Evolutionary conservation across 2,113 vertebrate genomes (phyloP), one percentile per base, ranked within the genome.

Genomic region (Sterrhoptilus dennistouni): DNA sequence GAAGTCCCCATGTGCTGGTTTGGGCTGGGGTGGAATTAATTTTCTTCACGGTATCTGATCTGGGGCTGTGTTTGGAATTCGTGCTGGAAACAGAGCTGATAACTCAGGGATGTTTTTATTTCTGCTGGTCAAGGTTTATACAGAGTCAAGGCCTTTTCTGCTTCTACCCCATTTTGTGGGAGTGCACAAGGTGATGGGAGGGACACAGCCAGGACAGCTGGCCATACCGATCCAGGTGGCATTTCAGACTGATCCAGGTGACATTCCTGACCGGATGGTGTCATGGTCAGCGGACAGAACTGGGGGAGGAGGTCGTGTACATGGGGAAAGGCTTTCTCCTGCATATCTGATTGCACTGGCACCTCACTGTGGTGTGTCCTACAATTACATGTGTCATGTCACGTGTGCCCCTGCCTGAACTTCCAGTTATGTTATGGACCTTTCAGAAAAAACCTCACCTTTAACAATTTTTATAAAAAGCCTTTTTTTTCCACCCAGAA

Each of bases 221-320:
- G n/a, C n/a, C n/a, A n/a, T n/a, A 0, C 9, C 1, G 1, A 28
- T 20, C n/a, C 35, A 14, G 49, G 49, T 45, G 56, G 35, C 44
- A 45, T 57, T 17, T 14, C 68, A 23, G 66, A 3, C 19, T 1
- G 12, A 45, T 35, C 38, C 28, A 27, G 49, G 40, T 44, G 49
- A 38, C 35, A 23, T 38, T 56, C 64, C 64, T 45, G 47, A 20
- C 15, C 2, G 0, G 7, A 1, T 2, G 19, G 47, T 22, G n/a
- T 25, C 29, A 5, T 22, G 35, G 29, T 35, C 24, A 56, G 57
- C 1, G 0, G 6, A 17, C 21, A 47, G 57, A 21, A 49, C 57
- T 35, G 29, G 11, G 27, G 11, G 11, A 29, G 17, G 29, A 17
- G 38, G 12, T 11, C 1, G 0, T 38, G 54, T 5, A 19, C 3